phyloP scores from a whole-genome alignment of 2,113 vertebrate genomes.

The Nettapus auritus region DNA sequence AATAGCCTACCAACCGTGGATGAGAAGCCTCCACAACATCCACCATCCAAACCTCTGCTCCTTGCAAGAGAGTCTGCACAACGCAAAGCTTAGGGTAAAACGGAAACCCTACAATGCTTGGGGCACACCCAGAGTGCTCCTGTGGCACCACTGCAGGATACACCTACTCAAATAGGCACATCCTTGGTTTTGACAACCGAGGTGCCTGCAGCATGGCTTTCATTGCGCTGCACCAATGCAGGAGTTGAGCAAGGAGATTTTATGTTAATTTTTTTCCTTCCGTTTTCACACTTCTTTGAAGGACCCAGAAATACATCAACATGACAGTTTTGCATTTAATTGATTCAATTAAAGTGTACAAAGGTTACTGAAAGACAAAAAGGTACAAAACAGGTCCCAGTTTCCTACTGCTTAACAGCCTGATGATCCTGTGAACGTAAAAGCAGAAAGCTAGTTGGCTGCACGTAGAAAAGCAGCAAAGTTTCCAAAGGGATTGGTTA shows the following conservation, averaged over 20 bases:
- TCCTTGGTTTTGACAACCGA: not conserved
- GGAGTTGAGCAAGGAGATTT: not conserved
- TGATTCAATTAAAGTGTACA: constrained; percentile 35
- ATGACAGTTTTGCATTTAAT: constrained; percentile 56
- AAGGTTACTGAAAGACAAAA: constrained; percentile 34
- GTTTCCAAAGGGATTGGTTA: not conserved
- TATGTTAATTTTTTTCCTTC: not conserved
- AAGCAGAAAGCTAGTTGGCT: not conserved
- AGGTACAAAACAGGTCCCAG: not conserved
- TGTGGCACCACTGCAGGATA: accelerated
- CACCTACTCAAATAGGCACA: accelerated
- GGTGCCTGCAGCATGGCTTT: not conserved
- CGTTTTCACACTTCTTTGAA: not conserved
- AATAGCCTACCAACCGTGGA: not conserved
- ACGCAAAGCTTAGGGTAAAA: not conserved
- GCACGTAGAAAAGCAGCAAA: not conserved
- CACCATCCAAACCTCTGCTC: not conserved
- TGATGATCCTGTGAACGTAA: not conserved
- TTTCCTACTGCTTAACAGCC: not conserved
- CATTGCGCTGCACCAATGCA: accelerated
- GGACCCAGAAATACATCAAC: not conserved
- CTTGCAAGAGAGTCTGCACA: not conserved
- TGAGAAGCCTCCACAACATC: not conserved
- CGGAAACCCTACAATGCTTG: accelerated
- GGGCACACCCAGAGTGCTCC: not conserved